Conservation (phyloP, 2,113 vertebrate genomes). For the Odontesthes bonariensis region DNA sequence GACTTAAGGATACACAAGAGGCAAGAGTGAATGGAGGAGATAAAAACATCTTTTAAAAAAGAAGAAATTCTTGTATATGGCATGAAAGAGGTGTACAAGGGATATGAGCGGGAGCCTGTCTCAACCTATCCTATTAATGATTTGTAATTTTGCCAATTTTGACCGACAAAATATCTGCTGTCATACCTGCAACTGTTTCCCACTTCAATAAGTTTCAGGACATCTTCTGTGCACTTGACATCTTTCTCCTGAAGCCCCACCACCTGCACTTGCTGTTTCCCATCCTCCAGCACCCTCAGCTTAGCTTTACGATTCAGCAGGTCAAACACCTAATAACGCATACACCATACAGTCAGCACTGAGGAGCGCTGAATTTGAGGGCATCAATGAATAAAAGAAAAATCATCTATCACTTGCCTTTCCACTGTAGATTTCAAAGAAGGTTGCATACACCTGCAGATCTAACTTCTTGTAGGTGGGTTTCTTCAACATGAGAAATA, state of each 20-base stretch:
- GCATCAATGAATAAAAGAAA: not conserved
- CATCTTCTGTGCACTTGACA: conserved; percentile 96
- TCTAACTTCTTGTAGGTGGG: conserved; percentile 97
- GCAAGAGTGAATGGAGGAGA: not conserved
- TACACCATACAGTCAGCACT: not conserved
- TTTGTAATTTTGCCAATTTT: no score
- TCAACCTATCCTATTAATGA: no score
- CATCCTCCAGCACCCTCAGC: conserved; percentile 96
- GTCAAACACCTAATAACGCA: conserved; percentile 90
- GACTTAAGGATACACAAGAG: not conserved
- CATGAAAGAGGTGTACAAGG: not conserved
- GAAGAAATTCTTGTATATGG: not conserved
- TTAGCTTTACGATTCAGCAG: conserved; percentile 97
- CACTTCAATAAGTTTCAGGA: conserved; percentile 96
- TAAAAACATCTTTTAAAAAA: not conserved
- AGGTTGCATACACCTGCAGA: conserved; percentile 96
- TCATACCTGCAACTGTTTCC: conserved; percentile 98
- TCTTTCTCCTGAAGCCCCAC: conserved; percentile 97
- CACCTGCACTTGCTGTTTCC: conserved; percentile 98
- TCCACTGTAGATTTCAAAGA: conserved; percentile 99
- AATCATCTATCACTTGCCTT: conserved; percentile 83
- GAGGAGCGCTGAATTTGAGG: not conserved
- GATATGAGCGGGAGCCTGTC: not conserved
- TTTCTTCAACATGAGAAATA: conserved; percentile 99
- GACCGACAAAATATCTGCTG: not conserved